phyloP scores from a whole-genome alignment of 2,888 invertebrate genomes.

The Polia nebulosa region DNA sequence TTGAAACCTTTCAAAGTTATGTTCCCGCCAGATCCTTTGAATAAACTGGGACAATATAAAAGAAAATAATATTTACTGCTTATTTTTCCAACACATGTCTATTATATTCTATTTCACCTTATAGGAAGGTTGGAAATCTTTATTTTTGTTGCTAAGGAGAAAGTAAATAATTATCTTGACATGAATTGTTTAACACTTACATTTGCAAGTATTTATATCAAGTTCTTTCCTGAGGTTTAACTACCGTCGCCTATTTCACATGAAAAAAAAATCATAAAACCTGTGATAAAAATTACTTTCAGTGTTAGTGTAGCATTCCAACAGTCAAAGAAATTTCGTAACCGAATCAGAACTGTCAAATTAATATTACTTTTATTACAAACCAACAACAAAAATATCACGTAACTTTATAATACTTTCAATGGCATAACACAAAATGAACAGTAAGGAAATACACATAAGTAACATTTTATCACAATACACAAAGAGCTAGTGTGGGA shows the following conservation, averaged over 20 bases:
- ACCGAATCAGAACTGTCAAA: no score
- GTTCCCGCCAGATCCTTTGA: slow-evolving; percentile 36
- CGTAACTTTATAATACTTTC: neutral
- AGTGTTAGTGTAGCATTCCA: no score
- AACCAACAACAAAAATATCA: neutral
- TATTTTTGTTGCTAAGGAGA: neutral
- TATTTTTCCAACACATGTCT: slow-evolving; percentile 15
- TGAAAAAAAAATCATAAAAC: no score
- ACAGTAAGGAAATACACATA: neutral
- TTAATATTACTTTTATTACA: no score
- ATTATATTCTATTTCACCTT: neutral
- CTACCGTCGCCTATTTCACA: no score
- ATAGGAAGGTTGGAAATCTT: neutral
- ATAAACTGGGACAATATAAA: slow-evolving; percentile 38
- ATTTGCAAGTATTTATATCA: neutral
- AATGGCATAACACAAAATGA: neutral
- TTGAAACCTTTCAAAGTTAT: slow-evolving; percentile 46
- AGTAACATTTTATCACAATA: neutral
- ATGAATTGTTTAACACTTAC: neutral
- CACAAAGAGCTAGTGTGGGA: neutral
- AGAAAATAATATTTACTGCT: slow-evolving; percentile 23
- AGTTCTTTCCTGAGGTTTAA: neutral
- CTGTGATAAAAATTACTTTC: no score
- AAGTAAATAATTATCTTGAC: neutral
- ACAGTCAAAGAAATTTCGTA: no score